phyloP scores from a whole-genome alignment of 2,888 invertebrate species.

The Sympetrum striolatum region DNA sequence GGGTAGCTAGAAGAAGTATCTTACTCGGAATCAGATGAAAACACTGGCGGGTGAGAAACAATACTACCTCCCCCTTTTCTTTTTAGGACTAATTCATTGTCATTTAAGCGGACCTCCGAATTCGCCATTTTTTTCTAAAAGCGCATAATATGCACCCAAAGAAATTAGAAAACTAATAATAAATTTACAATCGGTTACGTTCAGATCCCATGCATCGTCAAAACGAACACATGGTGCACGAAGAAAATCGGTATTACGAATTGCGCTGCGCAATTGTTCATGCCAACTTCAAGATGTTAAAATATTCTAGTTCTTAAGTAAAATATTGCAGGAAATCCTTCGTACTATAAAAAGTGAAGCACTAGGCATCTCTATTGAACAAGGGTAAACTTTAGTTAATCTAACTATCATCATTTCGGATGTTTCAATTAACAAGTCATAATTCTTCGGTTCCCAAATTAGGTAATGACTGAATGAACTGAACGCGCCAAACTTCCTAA shows the following conservation, averaged over 20 bases:
- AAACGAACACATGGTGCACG: not conserved
- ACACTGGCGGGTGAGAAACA: slow-evolving; percentile 67
- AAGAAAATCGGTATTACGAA: not conserved
- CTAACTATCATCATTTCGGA: too few relatives aligned
- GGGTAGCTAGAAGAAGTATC: slow-evolving; percentile 51
- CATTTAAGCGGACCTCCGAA: not conserved
- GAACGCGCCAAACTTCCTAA: not conserved
- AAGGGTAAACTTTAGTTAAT: too few relatives aligned
- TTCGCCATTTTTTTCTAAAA: not conserved
- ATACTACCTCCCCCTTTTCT: slow-evolving; percentile 71
- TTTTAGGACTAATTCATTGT: slow-evolving; percentile 60
- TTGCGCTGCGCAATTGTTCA: not conserved
- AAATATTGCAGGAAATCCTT: too few relatives aligned
- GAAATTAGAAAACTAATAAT: not conserved
- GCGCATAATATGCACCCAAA: not conserved
- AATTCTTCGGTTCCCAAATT: too few relatives aligned
- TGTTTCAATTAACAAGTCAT: too few relatives aligned
- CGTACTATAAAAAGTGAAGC: too few relatives aligned
- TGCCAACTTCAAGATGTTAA: not conserved
- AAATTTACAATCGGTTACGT: not conserved
- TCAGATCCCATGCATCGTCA: not conserved
- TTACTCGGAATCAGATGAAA: slow-evolving; percentile 70
- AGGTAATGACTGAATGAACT: not conserved
- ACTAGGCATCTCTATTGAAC: too few relatives aligned
- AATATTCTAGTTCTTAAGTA: too few relatives aligned